These are phyloP conservation scores for Marcusenius ussheri DNA, from an alignment of 2,113 vertebrate genomes.

Conservation along the genomic window DNA sequence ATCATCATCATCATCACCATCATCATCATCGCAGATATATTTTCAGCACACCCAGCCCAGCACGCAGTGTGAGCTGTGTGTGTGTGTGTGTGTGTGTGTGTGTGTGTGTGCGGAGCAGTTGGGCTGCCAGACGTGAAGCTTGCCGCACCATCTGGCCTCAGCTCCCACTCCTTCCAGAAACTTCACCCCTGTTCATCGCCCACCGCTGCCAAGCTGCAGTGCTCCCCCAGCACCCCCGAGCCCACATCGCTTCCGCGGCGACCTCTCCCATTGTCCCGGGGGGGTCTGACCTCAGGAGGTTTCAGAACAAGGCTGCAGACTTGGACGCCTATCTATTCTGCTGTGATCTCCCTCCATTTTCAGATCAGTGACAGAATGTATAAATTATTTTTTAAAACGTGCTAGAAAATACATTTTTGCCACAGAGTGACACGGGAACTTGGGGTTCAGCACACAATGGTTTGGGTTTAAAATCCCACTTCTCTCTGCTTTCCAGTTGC, in stretches of 20 bases:
- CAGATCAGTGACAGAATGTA: not conserved
- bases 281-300: not conserved
- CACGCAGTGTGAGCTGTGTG: not conserved
- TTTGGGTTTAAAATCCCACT: not conserved
- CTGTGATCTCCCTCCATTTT: not conserved
- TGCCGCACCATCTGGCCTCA: slow-evolving; percentile 39
- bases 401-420: not conserved
- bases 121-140: slow-evolving; percentile 44
- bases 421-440: not conserved
- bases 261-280: not conserved
- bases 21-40: not conserved
- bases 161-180: slow-evolving; percentile 31
- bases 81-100: not conserved
- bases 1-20: no score
- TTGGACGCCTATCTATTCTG: not conserved
- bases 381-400: not conserved
- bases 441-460: not conserved
- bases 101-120: slow-evolving; percentile 30
- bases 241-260: not conserved
- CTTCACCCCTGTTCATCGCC: slow-evolving; percentile 30
- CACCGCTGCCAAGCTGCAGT: slow-evolving; percentile 27
- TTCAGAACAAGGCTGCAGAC: not conserved
- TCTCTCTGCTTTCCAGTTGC: not conserved
- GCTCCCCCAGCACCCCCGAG: slow-evolving; percentile 25
- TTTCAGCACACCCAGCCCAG: not conserved